These are phyloP conservation scores for Antheraea yamamai DNA, from an alignment of 2,888 invertebrate genomes.

Conservation along the genomic window DNA sequence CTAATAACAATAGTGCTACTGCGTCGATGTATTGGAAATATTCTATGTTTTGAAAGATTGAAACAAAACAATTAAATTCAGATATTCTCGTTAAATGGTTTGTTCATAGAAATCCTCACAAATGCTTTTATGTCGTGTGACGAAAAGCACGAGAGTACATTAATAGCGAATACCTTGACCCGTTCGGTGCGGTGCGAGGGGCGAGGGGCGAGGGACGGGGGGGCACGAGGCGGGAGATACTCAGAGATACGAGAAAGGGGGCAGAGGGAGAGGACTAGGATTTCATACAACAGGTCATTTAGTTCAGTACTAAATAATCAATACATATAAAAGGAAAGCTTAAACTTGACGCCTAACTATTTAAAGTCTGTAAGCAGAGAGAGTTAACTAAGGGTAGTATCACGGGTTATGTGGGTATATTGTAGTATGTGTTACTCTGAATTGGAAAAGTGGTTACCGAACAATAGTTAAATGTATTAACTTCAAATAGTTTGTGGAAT, in stretches of 20 bases:
- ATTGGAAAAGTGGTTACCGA: too few relatives aligned
- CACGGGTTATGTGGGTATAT: too few relatives aligned
- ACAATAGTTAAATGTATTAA: too few relatives aligned
- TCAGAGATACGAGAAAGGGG: background rate
- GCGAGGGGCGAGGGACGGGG: background rate
- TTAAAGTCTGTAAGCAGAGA: background rate
- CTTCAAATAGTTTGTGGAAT: too few relatives aligned
- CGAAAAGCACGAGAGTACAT: background rate
- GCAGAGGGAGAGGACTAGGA: background rate
- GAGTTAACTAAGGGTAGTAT: background rate
- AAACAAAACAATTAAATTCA: background rate
- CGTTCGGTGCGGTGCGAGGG: background rate
- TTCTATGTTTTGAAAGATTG: background rate
- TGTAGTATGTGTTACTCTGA: too few relatives aligned
- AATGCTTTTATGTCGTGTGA: background rate
- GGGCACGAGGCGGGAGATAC: background rate
- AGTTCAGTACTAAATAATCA: constrained; percentile 9
- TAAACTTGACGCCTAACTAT: background rate
- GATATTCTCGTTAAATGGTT: background rate
- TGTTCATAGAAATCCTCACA: background rate
- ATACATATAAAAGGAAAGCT: background rate
- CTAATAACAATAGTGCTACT: background rate
- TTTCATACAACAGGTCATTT: background rate
- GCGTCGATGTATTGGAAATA: background rate
- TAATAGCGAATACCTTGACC: constrained; percentile 8